A percentile compares a stretch with the other conserved stretches of the same genome.
These are phyloP conservation scores for Phoenicopterus ruber DNA, from an alignment of 2,113 vertebrate species.

Conservation along the genomic window DNA sequence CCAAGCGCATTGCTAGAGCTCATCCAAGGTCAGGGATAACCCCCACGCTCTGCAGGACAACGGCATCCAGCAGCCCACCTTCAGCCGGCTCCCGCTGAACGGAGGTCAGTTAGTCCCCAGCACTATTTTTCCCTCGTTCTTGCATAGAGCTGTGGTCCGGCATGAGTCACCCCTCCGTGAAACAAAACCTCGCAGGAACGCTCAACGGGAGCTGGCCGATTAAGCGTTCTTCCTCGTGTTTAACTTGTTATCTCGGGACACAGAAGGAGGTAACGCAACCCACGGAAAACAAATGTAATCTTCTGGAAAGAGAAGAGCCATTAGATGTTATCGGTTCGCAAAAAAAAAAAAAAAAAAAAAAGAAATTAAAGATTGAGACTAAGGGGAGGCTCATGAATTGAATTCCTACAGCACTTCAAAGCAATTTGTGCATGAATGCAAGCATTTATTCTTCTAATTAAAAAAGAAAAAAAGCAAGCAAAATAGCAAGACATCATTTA, in stretches of 20 bases:
- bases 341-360: neutral
- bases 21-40: neutral
- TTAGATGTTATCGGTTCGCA: neutral
- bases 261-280: neutral
- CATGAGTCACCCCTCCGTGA: rapidly evolving
- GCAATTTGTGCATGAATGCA: constrained; percentile 46
- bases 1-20: neutral
- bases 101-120: rapidly evolving
- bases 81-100: neutral
- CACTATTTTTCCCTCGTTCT: neutral
- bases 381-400: neutral
- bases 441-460: constrained; percentile 57
- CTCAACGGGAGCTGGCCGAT: neutral
- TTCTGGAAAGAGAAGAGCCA: neutral
- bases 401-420: constrained; percentile 59
- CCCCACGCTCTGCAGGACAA: neutral
- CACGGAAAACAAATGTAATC: neutral
- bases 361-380: neutral
- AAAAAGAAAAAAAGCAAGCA: constrained; percentile 10
- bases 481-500: constrained; percentile 50
- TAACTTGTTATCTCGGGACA: neutral
- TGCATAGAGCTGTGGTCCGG: neutral
- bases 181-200: neutral
- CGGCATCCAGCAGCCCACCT: neutral
- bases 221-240: neutral